Conservation (phyloP, 1,140 invertebrate genomes). For the Solen grandis region DNA sequence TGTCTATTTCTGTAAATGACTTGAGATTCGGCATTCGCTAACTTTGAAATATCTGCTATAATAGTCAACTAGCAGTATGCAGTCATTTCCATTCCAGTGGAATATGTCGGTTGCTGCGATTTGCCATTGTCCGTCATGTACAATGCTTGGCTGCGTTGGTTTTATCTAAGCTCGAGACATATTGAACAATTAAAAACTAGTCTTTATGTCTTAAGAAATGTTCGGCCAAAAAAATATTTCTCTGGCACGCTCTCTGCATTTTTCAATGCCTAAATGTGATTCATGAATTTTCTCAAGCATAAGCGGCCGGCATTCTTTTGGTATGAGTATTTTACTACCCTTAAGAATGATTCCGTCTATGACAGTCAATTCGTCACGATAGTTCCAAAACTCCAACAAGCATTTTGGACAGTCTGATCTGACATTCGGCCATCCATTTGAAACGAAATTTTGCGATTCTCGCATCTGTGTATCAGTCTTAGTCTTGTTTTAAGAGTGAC, state of each 20-base stretch:
- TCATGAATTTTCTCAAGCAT: slow-evolving; percentile 29
- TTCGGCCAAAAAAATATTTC: slow-evolving; percentile 45
- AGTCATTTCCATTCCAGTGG: not conserved
- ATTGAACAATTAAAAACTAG: slow-evolving; percentile 27
- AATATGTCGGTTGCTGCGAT: slow-evolving; percentile 33
- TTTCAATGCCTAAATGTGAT: slow-evolving; percentile 46
- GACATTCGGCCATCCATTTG: slow-evolving; percentile 26
- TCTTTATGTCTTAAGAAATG: slow-evolving; percentile 53
- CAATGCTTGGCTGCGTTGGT: slow-evolving; percentile 32
- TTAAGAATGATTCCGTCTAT: slow-evolving; percentile 16
- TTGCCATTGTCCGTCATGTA: slow-evolving; percentile 23
- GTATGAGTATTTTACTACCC: slow-evolving; percentile 13
- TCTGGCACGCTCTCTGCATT: slow-evolving; percentile 27
- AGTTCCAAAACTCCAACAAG: slow-evolving; percentile 5
- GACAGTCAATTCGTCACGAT: slow-evolving; percentile 22
- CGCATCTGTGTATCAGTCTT: not conserved
- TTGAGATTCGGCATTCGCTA: not conserved
- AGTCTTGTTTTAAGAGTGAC: not conserved
- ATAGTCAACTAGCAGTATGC: slow-evolving; percentile 39
- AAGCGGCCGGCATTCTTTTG: not conserved
- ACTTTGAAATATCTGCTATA: slow-evolving; percentile 31
- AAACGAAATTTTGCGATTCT: not conserved
- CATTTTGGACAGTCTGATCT: not conserved
- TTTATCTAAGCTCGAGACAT: slow-evolving; percentile 17
- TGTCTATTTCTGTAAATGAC: slow-evolving; percentile 9